Percentiles rank a stretch among this genome's conserved stretches.
Evolutionary conservation across 2,797 vertebrate species (phyloP).

Genomic region (Holocentrus rufus): DNA sequence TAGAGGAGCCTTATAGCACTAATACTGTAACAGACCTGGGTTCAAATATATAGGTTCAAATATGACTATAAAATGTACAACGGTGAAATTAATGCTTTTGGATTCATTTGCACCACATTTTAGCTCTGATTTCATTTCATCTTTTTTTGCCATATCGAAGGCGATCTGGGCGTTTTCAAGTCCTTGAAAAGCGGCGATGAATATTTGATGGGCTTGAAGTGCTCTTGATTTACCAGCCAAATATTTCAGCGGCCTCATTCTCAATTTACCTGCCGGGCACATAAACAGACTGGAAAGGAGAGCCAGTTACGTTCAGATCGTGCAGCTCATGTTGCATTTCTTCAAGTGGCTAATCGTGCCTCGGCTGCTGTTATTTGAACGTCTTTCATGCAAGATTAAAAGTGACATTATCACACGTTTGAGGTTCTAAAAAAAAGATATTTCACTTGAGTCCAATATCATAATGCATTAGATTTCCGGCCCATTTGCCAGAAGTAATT

Average conservation of each 20-base stretch:
- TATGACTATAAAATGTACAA: too few relatives aligned
- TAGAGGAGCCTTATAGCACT: slow-evolving; percentile 54
- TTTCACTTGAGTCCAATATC: too few relatives aligned
- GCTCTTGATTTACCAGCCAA: slow-evolving; percentile 1
- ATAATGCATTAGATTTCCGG: too few relatives aligned
- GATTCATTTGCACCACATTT: too few relatives aligned
- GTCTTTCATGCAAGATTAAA: slow-evolving; percentile 12
- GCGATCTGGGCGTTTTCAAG: too few relatives aligned
- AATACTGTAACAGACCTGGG: slow-evolving; percentile 60
- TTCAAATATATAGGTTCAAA: slow-evolving; percentile 30
- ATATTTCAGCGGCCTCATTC: background rate
- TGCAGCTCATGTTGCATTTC: slow-evolving; percentile 3
- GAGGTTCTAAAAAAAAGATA: too few relatives aligned
- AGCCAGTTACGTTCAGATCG: slow-evolving; percentile 10
- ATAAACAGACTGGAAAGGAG: slow-evolving; percentile 12
- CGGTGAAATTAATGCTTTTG: too few relatives aligned
- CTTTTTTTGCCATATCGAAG: too few relatives aligned
- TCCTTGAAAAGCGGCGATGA: background rate
- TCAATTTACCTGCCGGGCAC: slow-evolving; percentile 23
- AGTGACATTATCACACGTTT: slow-evolving; percentile 16
- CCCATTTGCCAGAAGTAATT: too few relatives aligned
- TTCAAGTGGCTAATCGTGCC: background rate
- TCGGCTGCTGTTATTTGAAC: slow-evolving; percentile 8
- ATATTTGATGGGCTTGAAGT: slow-evolving; percentile 20
- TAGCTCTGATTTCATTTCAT: too few relatives aligned